A percentile compares a stretch with the other conserved stretches of the same genome.
phyloP scores from a whole-genome alignment of 2,888 invertebrate genomes.

The Lasioglossum oenotherae region DNA sequence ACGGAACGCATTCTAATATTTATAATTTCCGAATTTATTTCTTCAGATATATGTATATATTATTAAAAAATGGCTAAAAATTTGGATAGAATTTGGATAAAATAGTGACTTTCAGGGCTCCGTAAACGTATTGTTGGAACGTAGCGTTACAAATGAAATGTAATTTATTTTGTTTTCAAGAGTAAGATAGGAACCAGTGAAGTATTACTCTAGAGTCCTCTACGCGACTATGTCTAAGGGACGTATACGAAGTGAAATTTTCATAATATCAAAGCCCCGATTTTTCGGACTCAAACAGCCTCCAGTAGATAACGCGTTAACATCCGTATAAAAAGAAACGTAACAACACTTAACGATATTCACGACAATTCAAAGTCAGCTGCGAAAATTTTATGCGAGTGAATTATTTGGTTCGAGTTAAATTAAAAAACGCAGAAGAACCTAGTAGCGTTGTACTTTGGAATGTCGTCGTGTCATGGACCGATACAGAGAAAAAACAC shows the following conservation, averaged over 20 bases:
- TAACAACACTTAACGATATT: constrained; percentile 24
- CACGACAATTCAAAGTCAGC: constrained; percentile 6
- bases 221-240: neutral
- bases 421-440: constrained; percentile 21
- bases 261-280: neutral
- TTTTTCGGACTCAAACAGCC: neutral
- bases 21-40: neutral
- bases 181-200: constrained; percentile 6
- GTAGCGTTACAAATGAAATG: neutral
- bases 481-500: constrained; percentile 48
- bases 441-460: constrained; percentile 41
- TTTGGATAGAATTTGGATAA: neutral
- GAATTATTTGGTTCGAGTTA: constrained; percentile 7
- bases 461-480: constrained; percentile 59
- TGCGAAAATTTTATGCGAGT: constrained; percentile 32
- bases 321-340: constrained; percentile 41
- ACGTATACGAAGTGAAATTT: neutral
- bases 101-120: neutral
- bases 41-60: neutral
- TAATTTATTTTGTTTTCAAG: neutral
- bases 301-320: constrained; percentile 5
- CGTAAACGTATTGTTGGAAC: neutral
- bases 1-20: neutral
- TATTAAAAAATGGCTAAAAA: neutral
- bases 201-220: neutral